phyloP scores from a whole-genome alignment of 2,113 vertebrate species.

The Corydoras maculifer region DNA sequence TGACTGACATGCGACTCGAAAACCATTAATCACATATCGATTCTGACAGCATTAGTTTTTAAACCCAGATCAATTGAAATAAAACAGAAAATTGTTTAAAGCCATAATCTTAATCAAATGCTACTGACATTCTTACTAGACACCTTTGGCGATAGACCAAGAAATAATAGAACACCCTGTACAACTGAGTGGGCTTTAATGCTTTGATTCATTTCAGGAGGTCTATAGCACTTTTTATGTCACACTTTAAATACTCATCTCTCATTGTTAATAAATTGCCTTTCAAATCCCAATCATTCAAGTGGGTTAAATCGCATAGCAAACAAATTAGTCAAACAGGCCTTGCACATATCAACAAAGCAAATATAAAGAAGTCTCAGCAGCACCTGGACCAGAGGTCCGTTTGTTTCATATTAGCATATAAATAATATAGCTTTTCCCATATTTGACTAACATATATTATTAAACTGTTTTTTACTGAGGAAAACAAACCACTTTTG shows the following conservation, averaged over 20 bases:
- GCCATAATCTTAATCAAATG: no score
- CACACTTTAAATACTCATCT: background rate
- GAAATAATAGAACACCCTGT: background rate
- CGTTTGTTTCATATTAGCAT: slow-evolving; percentile 39
- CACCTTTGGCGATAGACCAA: background rate
- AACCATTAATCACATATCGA: no score
- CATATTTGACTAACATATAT: slow-evolving; percentile 18
- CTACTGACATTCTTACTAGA: no score
- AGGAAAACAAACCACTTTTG: slow-evolving; percentile 29
- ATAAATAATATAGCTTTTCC: slow-evolving; percentile 28
- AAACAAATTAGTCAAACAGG: no score
- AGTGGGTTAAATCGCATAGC: no score
- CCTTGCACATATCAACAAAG: no score
- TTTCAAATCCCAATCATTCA: background rate
- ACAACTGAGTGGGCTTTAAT: no score
- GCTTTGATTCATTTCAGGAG: background rate
- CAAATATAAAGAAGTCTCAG: background rate
- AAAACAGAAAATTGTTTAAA: background rate
- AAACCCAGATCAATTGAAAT: slow-evolving; percentile 13
- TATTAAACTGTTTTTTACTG: slow-evolving; percentile 16
- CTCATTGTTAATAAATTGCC: background rate
- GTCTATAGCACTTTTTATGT: background rate
- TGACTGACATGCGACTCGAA: background rate
- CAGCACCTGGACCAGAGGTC: slow-evolving; percentile 10
- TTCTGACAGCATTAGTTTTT: slow-evolving; percentile 5